A percentile compares a stretch with the other conserved stretches of the same genome.
Conservation (phyloP, 2,113 vertebrate genomes). For the Poecile atricapillus region DNA sequence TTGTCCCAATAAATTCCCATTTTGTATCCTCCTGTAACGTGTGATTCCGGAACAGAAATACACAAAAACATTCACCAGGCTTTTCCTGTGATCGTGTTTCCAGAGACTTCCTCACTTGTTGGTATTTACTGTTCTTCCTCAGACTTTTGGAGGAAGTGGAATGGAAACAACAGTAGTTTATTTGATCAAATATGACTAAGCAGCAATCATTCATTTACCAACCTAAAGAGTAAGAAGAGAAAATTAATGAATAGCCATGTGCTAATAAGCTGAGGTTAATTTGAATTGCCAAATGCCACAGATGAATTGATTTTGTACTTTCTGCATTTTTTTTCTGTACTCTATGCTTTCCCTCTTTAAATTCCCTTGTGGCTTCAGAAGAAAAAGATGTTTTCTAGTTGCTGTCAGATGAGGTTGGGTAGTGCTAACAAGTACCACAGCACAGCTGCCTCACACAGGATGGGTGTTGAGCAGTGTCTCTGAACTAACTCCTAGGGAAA, state of each 20-base stretch:
- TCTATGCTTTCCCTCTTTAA: neutral
- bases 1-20: neutral
- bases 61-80: neutral
- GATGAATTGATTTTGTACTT: neutral
- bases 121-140: neutral
- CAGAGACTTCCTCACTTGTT: neutral
- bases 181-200: neutral
- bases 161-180: neutral
- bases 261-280: neutral
- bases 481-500: neutral
- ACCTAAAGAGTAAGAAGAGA: neutral
- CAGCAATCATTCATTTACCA: neutral
- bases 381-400: slow-evolving; percentile 3
- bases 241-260: neutral
- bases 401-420: neutral
- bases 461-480: neutral
- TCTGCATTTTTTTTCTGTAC: neutral
- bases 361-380: neutral
- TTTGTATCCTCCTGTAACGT: neutral
- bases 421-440: neutral
- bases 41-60: neutral
- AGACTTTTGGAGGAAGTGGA: neutral
- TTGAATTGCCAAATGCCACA: neutral
- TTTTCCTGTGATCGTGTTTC: neutral
- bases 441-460: neutral